Evolutionary conservation across 2,797 vertebrate species (phyloP).

Genomic region (Stomatorhinus walkeri): DNA sequence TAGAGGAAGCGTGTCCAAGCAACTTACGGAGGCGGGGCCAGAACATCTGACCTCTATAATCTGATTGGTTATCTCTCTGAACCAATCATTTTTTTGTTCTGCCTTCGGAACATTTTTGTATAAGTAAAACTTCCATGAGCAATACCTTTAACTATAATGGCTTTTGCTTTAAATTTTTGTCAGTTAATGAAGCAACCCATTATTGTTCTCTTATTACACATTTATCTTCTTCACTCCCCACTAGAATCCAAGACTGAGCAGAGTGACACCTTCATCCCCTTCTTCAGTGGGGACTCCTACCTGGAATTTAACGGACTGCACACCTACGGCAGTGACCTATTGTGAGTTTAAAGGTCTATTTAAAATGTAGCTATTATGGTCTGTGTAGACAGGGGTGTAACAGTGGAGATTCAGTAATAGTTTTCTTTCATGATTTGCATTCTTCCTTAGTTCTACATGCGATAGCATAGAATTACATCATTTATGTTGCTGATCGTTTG

Average conservation of each 20-base stretch:
- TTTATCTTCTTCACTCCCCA: conserved; percentile 29
- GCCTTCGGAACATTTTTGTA: background rate
- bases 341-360: conserved; percentile 57
- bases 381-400: background rate
- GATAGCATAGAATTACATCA: background rate
- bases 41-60: background rate
- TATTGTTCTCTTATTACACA: background rate
- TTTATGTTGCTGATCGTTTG: background rate
- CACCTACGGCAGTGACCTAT: conserved; percentile 75
- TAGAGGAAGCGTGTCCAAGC: background rate
- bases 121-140: background rate
- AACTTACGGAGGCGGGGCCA: background rate
- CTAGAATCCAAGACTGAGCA: conserved; percentile 56
- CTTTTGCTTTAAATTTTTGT: background rate
- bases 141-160: background rate
- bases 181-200: background rate
- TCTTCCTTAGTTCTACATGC: background rate
- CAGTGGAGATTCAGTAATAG: background rate
- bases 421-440: conserved; percentile 13
- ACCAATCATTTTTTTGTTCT: background rate
- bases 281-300: conserved; percentile 82
- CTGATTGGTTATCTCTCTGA: background rate
- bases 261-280: conserved; percentile 73
- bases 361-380: background rate
- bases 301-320: conserved; percentile 87